Percentiles rank a stretch among this genome's conserved stretches.
Conservation (phyloP, 2,113 vertebrate genomes). For the Porphyrio hochstetteri region DNA sequence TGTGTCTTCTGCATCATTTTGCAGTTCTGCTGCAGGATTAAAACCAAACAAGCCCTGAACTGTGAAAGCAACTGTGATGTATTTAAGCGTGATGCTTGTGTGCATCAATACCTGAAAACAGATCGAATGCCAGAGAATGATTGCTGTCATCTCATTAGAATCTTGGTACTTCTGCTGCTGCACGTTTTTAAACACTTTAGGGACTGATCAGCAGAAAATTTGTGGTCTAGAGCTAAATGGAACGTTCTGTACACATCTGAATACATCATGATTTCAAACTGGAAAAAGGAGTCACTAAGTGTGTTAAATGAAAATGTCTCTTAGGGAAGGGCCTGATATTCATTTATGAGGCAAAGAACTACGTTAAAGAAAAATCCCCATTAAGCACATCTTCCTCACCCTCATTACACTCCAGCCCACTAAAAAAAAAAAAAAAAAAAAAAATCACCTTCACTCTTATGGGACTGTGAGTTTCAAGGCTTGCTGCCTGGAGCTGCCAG, state of each 20-base stretch:
- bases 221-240: constrained; percentile 35
- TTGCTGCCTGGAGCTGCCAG: not conserved
- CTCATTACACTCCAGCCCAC: not conserved
- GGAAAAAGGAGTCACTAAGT: not conserved
- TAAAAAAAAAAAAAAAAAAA: not conserved
- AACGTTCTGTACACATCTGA: not conserved
- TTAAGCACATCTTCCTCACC: not conserved
- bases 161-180: constrained; percentile 23
- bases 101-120: not conserved
- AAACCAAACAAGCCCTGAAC: constrained; percentile 13
- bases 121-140: constrained; percentile 5
- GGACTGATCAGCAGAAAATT: constrained; percentile 46
- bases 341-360: not conserved
- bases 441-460: not conserved
- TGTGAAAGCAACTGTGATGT: not conserved
- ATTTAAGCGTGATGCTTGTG: not conserved
- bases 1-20: not conserved
- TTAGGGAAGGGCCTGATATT: not conserved
- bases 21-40: not conserved
- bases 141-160: constrained; percentile 48
- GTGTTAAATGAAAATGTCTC: not conserved
- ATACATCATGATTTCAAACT: not conserved
- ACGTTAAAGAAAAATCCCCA: not conserved
- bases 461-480: not conserved
- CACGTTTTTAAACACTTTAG: constrained; percentile 26